Evolutionary conservation across 2,797 vertebrate genomes (phyloP), one percentile per base, ranked within the genome.

Genomic region (Cynodonichthys magdalenae): DNA sequence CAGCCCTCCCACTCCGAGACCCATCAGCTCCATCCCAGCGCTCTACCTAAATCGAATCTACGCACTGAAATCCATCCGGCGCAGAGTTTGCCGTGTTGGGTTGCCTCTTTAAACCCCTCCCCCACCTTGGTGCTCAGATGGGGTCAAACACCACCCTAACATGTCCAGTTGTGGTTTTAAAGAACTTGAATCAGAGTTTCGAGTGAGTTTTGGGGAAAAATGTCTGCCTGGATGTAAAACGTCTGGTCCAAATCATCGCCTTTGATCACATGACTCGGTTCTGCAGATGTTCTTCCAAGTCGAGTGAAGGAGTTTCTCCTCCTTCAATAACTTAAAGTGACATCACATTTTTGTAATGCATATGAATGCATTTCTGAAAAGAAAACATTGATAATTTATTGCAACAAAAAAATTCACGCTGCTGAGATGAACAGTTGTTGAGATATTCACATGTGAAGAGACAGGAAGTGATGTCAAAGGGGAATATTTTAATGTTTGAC

Each of bases 11-110:
- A 67, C 73, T 79, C 75, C 77, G 46, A 79, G 61, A 61, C 61
- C 63, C 69, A 77, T 84, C 80, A 72, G 47, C 72, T 77, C 59
- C 62, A 69, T 72, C 81, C 69, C 41, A 48, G 24, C 53, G 71
- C 75, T 69, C 77, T 81, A 51, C 70, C 71, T 73, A 86, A 88
- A 89, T 90, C 79, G 74, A 89, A 89, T 85, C 80, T 82, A 31
- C 10, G 47, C 59, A 44, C 62, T 74, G 63, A 79, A 81, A 89
- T 90, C 63, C 69, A 88, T 89, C 59, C 64, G 31, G 28, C 3
- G 53, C 67, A 52, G 77, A 57, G 69, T 53, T 12, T 2, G 69
- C 42, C 64, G 82, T 63, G 71, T 76, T 73, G 34, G 73, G 80
- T 82, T 79, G 69, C 81, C 62, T 66, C 45, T 78, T 75, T 59